A percentile compares a stretch with the other conserved stretches of the same genome.
Conservation (phyloP, 2,113 vertebrate species). For the Calonectris borealis region DNA sequence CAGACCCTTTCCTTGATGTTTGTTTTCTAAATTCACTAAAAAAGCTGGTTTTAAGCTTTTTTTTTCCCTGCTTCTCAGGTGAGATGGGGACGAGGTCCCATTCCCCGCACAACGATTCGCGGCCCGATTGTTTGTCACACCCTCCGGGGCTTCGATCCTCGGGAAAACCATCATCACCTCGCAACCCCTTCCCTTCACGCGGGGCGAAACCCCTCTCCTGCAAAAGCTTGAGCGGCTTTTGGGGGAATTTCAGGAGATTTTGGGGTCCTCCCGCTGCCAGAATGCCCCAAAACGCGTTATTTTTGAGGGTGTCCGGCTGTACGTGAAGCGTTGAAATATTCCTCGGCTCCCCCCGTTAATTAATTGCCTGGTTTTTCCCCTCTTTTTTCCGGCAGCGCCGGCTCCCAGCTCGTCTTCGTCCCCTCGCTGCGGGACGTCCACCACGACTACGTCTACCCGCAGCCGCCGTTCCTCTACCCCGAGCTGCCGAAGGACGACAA, state of each 20-base stretch:
- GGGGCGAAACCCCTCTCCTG: neutral
- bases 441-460: slow-evolving; percentile 86
- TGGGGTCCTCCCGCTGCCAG: neutral
- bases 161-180: neutral
- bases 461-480: slow-evolving; percentile 80
- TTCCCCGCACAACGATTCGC: neutral
- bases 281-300: neutral
- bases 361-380: neutral
- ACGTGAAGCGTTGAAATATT: neutral
- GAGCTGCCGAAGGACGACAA: slow-evolving; percentile 80
- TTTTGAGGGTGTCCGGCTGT: neutral
- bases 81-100: too few species aligned
- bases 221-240: neutral
- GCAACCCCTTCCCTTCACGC: neutral
- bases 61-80: too few species aligned
- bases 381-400: slow-evolving; percentile 12
- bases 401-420: slow-evolving; percentile 81
- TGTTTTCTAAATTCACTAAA: neutral
- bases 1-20: too few species aligned
- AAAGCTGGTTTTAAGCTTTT: neutral
- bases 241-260: neutral
- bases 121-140: neutral
- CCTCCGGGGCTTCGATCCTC: neutral
- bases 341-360: too few species aligned
- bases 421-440: slow-evolving; percentile 87